Percentiles rank a stretch among this genome's conserved stretches.
Evolutionary conservation across 2,888 invertebrate species (phyloP).

Genomic region (Icerya purchasi): DNA sequence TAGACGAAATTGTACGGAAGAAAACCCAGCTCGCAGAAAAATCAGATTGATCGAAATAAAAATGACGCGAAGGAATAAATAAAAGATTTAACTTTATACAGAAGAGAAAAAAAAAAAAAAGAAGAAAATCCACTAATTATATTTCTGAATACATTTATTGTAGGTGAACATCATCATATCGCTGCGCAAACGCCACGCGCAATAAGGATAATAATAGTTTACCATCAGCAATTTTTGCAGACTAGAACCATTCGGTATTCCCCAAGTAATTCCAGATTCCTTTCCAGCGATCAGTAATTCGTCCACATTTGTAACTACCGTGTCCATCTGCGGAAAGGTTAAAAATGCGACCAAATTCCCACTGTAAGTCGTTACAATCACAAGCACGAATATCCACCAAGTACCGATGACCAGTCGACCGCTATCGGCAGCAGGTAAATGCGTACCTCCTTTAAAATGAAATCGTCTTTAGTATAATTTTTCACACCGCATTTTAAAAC

Average conservation of each 20-base stretch:
- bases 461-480: not conserved
- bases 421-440: constrained; percentile 64
- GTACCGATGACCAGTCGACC: constrained; percentile 65
- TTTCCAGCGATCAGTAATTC: constrained; percentile 31
- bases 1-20: too few species aligned
- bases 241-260: constrained; percentile 49
- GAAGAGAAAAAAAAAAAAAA: too few species aligned
- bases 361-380: constrained; percentile 75
- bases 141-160: too few species aligned
- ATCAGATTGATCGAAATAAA: too few species aligned
- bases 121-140: too few species aligned
- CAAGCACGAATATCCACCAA: constrained; percentile 81
- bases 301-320: constrained; percentile 42
- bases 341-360: constrained; percentile 81
- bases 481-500: not conserved
- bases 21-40: too few species aligned
- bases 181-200: too few species aligned
- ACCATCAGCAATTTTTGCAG: constrained; percentile 42
- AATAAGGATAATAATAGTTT: too few species aligned
- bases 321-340: constrained; percentile 67
- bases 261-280: constrained; percentile 43
- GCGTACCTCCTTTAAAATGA: constrained; percentile 50
- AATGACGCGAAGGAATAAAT: too few species aligned
- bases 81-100: too few species aligned
- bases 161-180: too few species aligned